Conservation (phyloP, 1,140 invertebrate species). For the Cardiocondyla obscurior region DNA sequence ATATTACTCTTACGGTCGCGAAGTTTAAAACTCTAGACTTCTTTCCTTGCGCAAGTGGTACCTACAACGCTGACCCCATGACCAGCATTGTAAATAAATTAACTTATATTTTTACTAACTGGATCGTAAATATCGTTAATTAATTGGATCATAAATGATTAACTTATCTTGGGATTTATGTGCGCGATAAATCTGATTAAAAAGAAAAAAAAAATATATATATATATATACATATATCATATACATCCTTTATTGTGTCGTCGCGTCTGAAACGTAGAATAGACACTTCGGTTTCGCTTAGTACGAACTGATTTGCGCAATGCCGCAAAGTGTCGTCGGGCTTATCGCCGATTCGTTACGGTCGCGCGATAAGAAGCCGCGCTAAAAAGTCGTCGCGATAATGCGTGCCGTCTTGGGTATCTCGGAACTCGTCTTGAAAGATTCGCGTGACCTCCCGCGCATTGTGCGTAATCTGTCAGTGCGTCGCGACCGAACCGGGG, state of each 20-base stretch:
- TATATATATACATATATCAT: too few species aligned
- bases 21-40: too few species aligned
- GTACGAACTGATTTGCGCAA: not conserved
- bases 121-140: too few species aligned
- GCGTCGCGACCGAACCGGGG: not conserved
- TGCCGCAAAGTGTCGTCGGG: not conserved
- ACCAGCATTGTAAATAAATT: too few species aligned
- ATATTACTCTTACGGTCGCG: too few species aligned
- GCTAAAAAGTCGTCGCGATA: not conserved
- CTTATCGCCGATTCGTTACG: not conserved
- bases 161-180: too few species aligned
- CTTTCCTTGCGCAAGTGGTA: too few species aligned
- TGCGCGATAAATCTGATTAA: too few species aligned
- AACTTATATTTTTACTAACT: too few species aligned
- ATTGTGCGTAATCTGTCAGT: not conserved
- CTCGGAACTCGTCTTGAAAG: constrained; percentile 25
- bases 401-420: too few species aligned
- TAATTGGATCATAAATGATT: too few species aligned
- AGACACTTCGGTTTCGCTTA: not conserved
- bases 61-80: too few species aligned
- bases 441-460: not conserved
- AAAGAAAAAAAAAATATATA: not conserved
- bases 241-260: not conserved
- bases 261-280: not conserved
- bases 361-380: not conserved